Evolutionary conservation across 2,113 vertebrate species (phyloP).

Genomic region (Lepisosteus osseus): DNA sequence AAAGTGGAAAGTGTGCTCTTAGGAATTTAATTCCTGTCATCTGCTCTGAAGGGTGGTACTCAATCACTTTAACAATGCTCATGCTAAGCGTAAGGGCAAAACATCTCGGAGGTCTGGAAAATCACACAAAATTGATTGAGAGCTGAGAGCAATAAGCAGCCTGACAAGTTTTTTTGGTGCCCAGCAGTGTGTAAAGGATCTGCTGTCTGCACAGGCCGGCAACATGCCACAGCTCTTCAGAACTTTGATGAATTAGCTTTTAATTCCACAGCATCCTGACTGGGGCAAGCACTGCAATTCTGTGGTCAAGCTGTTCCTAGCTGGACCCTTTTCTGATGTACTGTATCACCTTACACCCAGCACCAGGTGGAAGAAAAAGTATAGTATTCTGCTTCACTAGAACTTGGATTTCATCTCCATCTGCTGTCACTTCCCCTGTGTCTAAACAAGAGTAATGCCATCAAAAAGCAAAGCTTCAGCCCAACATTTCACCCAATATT

Average conservation of each 20-base stretch:
- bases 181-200: neutral
- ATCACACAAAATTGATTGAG: neutral
- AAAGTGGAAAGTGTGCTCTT: conserved; percentile 24
- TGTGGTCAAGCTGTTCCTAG: conserved; percentile 31
- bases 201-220: neutral
- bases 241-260: conserved; percentile 16
- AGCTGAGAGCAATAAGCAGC: no score
- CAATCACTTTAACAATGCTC: neutral
- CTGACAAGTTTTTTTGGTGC: neutral
- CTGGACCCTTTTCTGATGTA: conserved; percentile 23
- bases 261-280: conserved; percentile 18
- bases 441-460: conserved; percentile 5
- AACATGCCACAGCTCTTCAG: neutral
- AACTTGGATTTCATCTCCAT: conserved; percentile 40
- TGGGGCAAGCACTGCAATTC: conserved; percentile 37
- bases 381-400: conserved; percentile 34
- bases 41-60: neutral
- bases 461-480: neutral
- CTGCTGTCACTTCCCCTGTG: conserved; percentile 25
- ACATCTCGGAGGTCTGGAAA: neutral
- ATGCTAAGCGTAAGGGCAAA: neutral
- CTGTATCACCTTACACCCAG: conserved; percentile 52
- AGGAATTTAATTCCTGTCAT: neutral
- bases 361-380: conserved; percentile 24
- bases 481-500: neutral